Base-by-base conservation (phyloP, 2,888 invertebrate genomes). In the Ptychoptera albimana region DNA sequence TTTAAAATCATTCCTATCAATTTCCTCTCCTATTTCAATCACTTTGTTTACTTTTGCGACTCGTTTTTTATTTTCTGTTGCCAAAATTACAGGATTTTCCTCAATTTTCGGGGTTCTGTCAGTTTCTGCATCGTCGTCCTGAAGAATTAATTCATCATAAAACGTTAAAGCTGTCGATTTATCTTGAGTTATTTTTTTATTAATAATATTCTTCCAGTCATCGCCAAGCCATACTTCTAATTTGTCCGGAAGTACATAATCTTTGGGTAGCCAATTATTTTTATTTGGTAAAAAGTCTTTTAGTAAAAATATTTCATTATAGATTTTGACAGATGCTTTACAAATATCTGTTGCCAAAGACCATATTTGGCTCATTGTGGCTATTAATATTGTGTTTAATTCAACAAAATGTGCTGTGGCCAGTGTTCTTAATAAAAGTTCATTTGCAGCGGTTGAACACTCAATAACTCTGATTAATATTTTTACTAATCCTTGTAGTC, bases 361-460 rank as follows among this genome's bases (percentile, higher is more conserved):
- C 32, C 32, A 40, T 7, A 42, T 34, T 23, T 42, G 34, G 9
- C 30, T 15, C n/a, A 42, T 8, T 3, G n/a, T 35, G 2, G 34
- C 42, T 8, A 42, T n/a, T 11, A 42, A 14, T 8, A 42, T 6
- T 35, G 42, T 42, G 2, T 15, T 12, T 8, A 42, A 23, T 42
- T 42, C 42, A 15, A 42, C 35, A 42, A 42, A 42, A 35, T 34
- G 34, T n/a, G 16, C 11, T 16, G n/a, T 8, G 4, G 15, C 34
- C 8, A 35, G 12, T 15, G 34, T 16, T 2, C 34, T n/a, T 8
- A 42, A 8, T 12, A 42, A 42, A 42, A 8, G 30, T 15, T 42
- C 2, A 7, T 12, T 14, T 9, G 42, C 42, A 12, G 12, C 15
- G 34, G 34, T 42, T 16, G 42, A 11, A 12, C 34, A 23, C 15